Base-by-base conservation (phyloP, 2,888 invertebrate genomes). In the Craniophora ligustri region DNA sequence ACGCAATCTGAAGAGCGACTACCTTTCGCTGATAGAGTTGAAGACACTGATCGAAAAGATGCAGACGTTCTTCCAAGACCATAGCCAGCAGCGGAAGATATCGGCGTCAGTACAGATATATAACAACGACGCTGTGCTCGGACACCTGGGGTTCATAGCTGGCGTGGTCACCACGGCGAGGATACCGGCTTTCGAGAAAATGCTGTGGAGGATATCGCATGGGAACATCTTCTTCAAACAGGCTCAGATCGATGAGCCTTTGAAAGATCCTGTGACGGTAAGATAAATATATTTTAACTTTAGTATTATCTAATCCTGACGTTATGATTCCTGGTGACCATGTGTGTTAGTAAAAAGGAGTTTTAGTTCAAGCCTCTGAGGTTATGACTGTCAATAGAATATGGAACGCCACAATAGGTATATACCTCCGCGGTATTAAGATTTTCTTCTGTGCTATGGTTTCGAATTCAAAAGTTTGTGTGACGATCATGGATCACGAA, bases 81-180 rank as follows among this genome's bases (percentile, higher is more conserved):
- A 96, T 89, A 96, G 96, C 76, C 96, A 89, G 0, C 93, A 88
- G 38, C 87, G 89, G 54, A 93, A 90, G 73, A 91, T 92, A 8
- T 92, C 93, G 0, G 91, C 92, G 0, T 90, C 92, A 15, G 92
- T 92, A 0, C 91, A 90, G 36, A 81, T 85, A 18, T 91, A 92
- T 51, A 92, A 92, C 60, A 90, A 89, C 18, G 93, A 94, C 15
- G 91, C 88, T 0, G 87, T 87, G 1, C 60, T 89, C 1, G 93
- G 89, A 0, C 93, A 93, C 44, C 83, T 93, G 0, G 93, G 93
- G 0, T 93, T 93, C 49, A 92, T 93, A 11, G 89, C 93, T 19
- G 93, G 93, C 0, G 92, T 92, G 1, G 93, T 93, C 7, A 83
- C 92, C 0, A 92, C 92, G 0, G 83, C 87, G 0, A 82, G 91